phyloP scores from a whole-genome alignment of 2,113 vertebrate genomes.

The Hipposideros armiger region DNA sequence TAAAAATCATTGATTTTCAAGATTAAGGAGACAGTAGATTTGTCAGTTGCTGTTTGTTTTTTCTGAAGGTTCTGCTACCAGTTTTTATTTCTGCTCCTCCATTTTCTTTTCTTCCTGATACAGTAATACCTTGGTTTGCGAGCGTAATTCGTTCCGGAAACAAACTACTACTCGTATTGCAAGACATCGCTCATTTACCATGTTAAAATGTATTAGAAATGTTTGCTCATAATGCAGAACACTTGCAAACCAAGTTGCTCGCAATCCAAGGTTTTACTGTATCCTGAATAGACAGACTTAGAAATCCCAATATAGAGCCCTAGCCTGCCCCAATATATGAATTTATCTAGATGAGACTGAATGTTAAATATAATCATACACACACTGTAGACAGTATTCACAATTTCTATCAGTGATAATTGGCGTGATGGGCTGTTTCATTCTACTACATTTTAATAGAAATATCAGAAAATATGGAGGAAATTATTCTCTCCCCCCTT shows the following conservation, averaged over 20 bases:
- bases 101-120: background rate
- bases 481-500: background rate
- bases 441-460: background rate
- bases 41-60: conserved; percentile 50
- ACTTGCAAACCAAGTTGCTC: no score
- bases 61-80: background rate
- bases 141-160: no score
- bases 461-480: conserved; percentile 21
- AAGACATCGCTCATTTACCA: no score
- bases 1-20: conserved; percentile 30
- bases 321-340: background rate
- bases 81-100: background rate
- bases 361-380: background rate
- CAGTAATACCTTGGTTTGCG: no score
- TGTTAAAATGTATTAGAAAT: no score
- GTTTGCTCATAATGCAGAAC: no score
- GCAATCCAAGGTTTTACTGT: background rate
- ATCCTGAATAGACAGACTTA: conserved; percentile 9
- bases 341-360: conserved; percentile 24
- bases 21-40: conserved; percentile 51
- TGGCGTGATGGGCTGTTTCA: background rate
- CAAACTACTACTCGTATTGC: no score
- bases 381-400: background rate
- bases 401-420: conserved; percentile 22
- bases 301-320: background rate